Percentiles rank a stretch among this genome's conserved stretches.
Conservation (phyloP, 2,113 vertebrate genomes). For the Vulpes vulpes region DNA sequence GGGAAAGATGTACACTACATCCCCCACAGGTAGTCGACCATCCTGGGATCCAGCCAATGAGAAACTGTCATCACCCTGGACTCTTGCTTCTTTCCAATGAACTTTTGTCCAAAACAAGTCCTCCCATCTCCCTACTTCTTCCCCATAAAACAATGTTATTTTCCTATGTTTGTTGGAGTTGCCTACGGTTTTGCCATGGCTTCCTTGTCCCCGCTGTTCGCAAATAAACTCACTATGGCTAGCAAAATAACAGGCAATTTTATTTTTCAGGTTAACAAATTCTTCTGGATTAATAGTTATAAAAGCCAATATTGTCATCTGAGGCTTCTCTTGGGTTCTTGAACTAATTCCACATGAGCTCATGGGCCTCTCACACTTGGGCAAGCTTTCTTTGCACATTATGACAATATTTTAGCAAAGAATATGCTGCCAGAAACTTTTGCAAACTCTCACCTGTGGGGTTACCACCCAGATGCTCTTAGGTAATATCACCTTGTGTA, state of each 20-base stretch:
- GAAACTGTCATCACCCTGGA: background rate
- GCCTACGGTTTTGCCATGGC: background rate
- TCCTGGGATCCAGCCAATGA: background rate
- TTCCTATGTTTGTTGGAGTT: background rate
- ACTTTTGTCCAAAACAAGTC: background rate
- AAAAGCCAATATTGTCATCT: background rate
- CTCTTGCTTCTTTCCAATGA: background rate
- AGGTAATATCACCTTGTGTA: background rate
- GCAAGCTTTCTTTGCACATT: background rate
- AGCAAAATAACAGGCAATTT: background rate
- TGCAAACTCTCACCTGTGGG: background rate
- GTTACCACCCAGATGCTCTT: background rate
- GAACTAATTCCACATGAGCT: background rate
- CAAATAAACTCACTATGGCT: background rate
- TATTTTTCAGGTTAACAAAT: background rate
- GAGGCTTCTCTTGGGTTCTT: background rate
- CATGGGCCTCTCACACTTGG: background rate
- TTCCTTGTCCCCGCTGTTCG: background rate
- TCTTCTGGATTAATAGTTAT: constrained; percentile 7
- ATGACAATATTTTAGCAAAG: background rate
- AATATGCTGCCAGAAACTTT: background rate
- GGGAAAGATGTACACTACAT: background rate
- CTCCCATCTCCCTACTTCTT: background rate
- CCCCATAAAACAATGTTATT: background rate
- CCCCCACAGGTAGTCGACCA: background rate